phyloP scores from a whole-genome alignment of 1,140 invertebrate genomes.

The Eurosta solidaginis region DNA sequence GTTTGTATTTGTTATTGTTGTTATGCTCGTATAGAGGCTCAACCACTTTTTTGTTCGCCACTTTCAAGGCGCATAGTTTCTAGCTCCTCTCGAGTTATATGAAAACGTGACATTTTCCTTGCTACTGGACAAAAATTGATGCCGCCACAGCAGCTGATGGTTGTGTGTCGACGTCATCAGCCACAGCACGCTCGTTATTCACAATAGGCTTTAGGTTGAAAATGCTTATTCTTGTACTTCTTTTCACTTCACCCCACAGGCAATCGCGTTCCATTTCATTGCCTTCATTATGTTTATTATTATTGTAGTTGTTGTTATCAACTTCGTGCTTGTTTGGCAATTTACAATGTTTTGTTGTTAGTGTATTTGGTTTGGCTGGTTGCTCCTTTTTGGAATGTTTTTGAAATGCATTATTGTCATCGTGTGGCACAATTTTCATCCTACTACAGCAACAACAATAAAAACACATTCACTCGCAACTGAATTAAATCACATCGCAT shows the following conservation, averaged over 20 bases:
- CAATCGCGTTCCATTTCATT: slow-evolving; percentile 8
- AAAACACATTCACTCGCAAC: too few relatives aligned
- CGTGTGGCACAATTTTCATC: slow-evolving; percentile 16
- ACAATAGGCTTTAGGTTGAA: neutral
- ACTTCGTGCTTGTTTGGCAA: slow-evolving; percentile 9
- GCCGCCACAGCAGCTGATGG: neutral
- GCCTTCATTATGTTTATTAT: slow-evolving; percentile 7
- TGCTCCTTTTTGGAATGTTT: slow-evolving; percentile 4
- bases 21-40: neutral
- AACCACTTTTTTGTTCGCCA: neutral
- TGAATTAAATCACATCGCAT: neutral
- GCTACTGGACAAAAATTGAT: slow-evolving; percentile 28
- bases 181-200: too few relatives aligned
- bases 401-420: slow-evolving; percentile 24
- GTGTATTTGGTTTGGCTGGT: neutral
- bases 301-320: neutral
- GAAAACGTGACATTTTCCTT: slow-evolving; percentile 28
- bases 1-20: neutral
- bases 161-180: too few relatives aligned
- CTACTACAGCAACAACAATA: neutral
- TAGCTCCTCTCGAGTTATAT: slow-evolving; percentile 11
- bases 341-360: neutral
- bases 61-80: neutral
- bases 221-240: neutral
- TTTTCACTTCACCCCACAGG: too few relatives aligned